phyloP scores from a whole-genome alignment of 2,113 vertebrate genomes.

The Octodon degus region DNA sequence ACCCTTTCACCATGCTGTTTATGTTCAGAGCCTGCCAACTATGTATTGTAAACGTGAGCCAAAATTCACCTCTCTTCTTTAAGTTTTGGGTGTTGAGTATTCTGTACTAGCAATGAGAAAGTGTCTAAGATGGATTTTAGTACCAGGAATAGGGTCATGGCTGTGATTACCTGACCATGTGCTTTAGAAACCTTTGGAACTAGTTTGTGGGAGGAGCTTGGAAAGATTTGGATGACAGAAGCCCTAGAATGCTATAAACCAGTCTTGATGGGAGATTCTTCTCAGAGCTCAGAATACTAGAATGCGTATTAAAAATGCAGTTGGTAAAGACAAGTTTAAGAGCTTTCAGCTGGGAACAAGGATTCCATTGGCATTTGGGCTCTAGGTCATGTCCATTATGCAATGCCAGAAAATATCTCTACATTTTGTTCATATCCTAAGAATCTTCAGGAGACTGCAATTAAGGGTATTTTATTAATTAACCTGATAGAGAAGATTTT shows the following conservation, averaged over 20 bases:
- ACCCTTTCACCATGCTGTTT: background rate
- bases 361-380: no score
- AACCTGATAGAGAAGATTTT: background rate
- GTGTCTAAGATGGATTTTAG: background rate
- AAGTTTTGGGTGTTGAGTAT: background rate
- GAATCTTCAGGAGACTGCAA: no score
- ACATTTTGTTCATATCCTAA: no score
- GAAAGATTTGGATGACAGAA: background rate
- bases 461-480: background rate
- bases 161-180: background rate
- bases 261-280: background rate
- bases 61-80: background rate
- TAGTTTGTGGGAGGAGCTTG: background rate
- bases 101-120: background rate
- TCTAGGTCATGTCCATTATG: no score
- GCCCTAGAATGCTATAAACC: background rate
- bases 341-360: background rate
- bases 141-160: background rate
- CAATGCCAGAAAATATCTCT: no score
- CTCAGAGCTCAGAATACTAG: background rate
- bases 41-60: background rate
- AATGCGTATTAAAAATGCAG: background rate
- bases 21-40: background rate
- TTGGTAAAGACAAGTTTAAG: background rate
- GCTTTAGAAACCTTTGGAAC: background rate